phyloP scores from a whole-genome alignment of 2,113 vertebrate genomes.

The Carettochelys insculpta region DNA sequence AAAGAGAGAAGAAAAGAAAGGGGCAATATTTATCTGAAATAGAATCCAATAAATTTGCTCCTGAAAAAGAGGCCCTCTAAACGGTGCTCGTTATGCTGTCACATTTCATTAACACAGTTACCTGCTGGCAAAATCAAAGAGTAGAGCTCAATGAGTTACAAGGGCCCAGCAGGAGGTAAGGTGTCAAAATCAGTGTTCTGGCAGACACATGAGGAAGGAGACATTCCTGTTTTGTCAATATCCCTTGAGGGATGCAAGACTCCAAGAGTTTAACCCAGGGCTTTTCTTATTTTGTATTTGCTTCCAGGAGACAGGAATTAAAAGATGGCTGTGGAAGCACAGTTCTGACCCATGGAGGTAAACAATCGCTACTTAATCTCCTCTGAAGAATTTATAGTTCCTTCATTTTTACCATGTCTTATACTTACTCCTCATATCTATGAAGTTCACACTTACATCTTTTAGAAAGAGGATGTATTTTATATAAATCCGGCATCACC shows the following conservation, averaged over 20 bases:
- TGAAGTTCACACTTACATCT: neutral
- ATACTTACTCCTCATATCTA: neutral
- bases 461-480: slow-evolving; percentile 14
- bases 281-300: slow-evolving; percentile 3
- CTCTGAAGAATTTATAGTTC: neutral
- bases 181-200: slow-evolving; percentile 46
- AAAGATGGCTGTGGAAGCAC: slow-evolving; percentile 41
- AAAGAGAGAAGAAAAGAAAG: neutral
- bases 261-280: neutral
- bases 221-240: slow-evolving; percentile 1
- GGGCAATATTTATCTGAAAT: slow-evolving; percentile 9
- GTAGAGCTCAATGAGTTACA: slow-evolving; percentile 20
- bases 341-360: slow-evolving; percentile 29
- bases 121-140: slow-evolving; percentile 52
- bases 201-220: slow-evolving; percentile 8
- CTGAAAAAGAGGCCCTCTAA: neutral
- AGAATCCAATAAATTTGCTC: neutral
- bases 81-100: slow-evolving; percentile 38
- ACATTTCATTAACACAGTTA: slow-evolving; percentile 56
- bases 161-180: slow-evolving; percentile 49
- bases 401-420: slow-evolving; percentile 31
- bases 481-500: neutral
- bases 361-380: slow-evolving; percentile 49
- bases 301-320: slow-evolving; percentile 43
- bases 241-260: neutral